phyloP scores from a whole-genome alignment of 2,888 invertebrate species.

The Sympetrum striolatum region DNA sequence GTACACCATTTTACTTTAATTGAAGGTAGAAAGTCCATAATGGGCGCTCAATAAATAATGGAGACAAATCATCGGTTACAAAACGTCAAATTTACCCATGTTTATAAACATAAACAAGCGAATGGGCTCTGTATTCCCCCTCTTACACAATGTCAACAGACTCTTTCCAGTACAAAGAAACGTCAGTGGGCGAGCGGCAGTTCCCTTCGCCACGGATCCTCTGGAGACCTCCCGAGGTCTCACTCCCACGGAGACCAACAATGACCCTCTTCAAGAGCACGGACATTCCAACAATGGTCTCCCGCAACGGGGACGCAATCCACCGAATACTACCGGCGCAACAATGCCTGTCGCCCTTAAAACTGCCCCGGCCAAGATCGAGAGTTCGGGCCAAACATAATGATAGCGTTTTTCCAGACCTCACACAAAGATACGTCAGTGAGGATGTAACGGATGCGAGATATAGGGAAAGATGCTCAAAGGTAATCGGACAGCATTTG shows the following conservation, averaged over 20 bases:
- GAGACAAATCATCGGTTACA: background rate
- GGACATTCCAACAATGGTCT: slow-evolving; percentile 8
- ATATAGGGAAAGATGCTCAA: background rate
- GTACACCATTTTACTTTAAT: background rate
- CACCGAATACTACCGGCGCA: background rate
- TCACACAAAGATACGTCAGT: slow-evolving; percentile 8
- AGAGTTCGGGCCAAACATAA: background rate
- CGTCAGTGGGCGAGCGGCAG: background rate
- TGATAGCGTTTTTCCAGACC: background rate
- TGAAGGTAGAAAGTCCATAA: background rate
- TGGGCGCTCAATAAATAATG: background rate
- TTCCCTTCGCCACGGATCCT: background rate
- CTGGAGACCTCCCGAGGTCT: background rate
- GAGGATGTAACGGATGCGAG: background rate
- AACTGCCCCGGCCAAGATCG: background rate
- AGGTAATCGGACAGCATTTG: background rate
- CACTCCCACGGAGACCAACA: slow-evolving; percentile 2
- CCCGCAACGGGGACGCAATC: background rate
- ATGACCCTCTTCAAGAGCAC: slow-evolving; percentile 19
- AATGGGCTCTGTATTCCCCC: background rate
- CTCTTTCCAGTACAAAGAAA: background rate
- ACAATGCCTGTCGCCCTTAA: background rate
- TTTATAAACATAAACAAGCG: background rate
- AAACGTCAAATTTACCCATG: background rate
- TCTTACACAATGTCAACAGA: background rate